Base-by-base conservation (phyloP, 2,888 invertebrate genomes). In the Eurytoma californica region DNA sequence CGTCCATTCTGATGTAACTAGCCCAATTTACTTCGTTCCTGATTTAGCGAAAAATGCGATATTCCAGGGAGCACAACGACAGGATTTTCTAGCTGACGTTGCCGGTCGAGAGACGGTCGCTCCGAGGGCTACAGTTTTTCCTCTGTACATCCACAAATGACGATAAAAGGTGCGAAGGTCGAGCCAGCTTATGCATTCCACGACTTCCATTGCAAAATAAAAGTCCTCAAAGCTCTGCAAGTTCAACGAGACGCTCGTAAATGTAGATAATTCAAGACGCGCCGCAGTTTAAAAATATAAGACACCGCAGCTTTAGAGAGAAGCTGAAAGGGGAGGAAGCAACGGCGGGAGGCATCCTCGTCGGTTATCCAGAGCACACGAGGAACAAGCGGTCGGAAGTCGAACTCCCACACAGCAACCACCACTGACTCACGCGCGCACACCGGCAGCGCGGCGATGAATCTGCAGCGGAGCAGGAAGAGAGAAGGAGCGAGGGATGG, bases 41-140 rank as follows among this genome's bases (percentile, higher is more conserved):
- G 72, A 72, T 63, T 61, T 39, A n/a, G n/a, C 49, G 30, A 30
- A 20, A 14, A 28, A 63, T 61, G 68, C 18, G 18, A 63, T 73
- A 73, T 78, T 69, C 61, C 49, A 47, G 12, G 20, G 66, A 16
- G 72, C 20, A 68, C 13, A n/a, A 20, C 68, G 49, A 47, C 51
- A 57, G 55, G 49, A 79, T 69, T 69, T 73, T 73, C 68, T 63
- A 74, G 78, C 69, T 79, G 68, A 69, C 69, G 57, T 20, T 20
- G 68, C 30, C 53, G 67, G 60, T 57, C 47, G 68, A 60, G 53
- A 14, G 60, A 14, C 60, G 53, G 58, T 61, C 24, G 20, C 51
- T 39, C 39, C 7, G 39, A 39, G 3, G 39, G 4, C 4, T 24
- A 24, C 24, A 7, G 3, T 7, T 39, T 39, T 39, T 39, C 39